Conservation (phyloP, 2,113 vertebrate species). For the Puffinus mauretanicus region DNA sequence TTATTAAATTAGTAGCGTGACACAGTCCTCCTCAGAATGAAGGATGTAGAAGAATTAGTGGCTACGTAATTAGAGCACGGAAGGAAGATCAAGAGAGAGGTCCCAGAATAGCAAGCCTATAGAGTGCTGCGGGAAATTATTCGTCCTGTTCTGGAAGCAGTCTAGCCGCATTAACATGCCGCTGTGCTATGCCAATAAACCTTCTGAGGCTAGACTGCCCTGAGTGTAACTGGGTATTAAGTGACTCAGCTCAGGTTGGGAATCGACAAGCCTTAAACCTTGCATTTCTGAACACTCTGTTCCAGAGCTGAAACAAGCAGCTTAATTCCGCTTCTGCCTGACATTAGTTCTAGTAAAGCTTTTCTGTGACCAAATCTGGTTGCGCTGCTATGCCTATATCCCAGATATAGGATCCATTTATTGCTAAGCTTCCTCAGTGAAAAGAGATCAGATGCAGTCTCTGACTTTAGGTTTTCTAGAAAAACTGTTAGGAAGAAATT, state of each 20-base stretch:
- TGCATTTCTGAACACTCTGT: not conserved
- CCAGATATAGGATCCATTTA: not conserved
- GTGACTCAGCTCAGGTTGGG: not conserved
- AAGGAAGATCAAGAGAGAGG: constrained; percentile 11
- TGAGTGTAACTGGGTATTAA: constrained; percentile 12
- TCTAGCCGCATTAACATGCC: not conserved
- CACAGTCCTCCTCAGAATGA: not conserved
- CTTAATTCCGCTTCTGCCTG: not conserved
- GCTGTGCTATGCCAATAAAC: constrained; percentile 19
- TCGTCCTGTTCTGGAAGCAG: constrained; percentile 18
- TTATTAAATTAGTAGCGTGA: not conserved
- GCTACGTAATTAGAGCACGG: not conserved
- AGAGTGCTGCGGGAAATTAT: not conserved
- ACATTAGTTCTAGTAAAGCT: constrained; percentile 11
- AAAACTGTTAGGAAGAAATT: not conserved
- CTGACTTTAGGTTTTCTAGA: not conserved
- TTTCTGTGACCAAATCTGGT: not conserved
- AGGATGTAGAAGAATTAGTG: not conserved
- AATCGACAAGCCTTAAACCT: not conserved
- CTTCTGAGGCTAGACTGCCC: not conserved
- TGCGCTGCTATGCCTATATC: not conserved
- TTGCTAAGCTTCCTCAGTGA: not conserved
- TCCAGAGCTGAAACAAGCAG: constrained; percentile 32
- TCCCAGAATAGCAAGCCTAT: constrained; percentile 22
- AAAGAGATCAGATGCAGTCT: not conserved